Conservation (phyloP, 2,113 vertebrate species). For the Tachycineta bicolor region DNA sequence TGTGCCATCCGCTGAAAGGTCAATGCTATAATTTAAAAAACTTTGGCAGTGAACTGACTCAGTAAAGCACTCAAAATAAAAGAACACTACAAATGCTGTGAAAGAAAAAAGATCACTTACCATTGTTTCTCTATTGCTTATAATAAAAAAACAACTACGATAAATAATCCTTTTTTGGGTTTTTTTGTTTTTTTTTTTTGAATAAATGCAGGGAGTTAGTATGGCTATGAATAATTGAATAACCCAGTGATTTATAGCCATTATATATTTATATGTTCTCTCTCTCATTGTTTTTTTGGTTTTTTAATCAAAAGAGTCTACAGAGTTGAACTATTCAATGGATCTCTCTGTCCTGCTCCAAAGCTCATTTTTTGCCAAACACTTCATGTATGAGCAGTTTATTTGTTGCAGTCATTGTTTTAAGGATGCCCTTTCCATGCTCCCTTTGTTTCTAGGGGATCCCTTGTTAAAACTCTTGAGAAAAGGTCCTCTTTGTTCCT, state of each 20-base stretch:
- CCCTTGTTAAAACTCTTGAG: not conserved
- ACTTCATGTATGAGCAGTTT: not conserved
- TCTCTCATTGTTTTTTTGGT: not conserved
- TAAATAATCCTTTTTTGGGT: not conserved
- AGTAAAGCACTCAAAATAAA: not conserved
- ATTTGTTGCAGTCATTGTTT: not conserved
- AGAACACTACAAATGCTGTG: not conserved
- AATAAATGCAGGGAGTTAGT: conserved; percentile 1
- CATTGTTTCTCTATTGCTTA: not conserved
- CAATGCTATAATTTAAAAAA: not conserved
- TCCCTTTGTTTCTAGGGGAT: not conserved
- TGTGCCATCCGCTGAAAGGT: not conserved
- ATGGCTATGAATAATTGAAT: conserved; percentile 39
- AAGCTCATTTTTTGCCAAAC: not conserved
- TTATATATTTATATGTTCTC: conserved; percentile 34
- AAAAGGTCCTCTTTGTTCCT: not conserved
- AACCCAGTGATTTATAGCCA: conserved; percentile 28
- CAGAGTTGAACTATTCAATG: not conserved
- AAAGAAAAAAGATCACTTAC: not conserved
- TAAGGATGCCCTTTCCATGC: not conserved
- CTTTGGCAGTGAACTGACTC: not conserved
- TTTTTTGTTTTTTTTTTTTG: not conserved
- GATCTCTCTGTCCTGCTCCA: not conserved
- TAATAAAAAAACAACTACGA: conserved; percentile 1
- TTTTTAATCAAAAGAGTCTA: not conserved